These are phyloP conservation scores for Diloba caeruleocephala DNA, from an alignment of 2,888 invertebrate genomes.

Conservation along the genomic window DNA sequence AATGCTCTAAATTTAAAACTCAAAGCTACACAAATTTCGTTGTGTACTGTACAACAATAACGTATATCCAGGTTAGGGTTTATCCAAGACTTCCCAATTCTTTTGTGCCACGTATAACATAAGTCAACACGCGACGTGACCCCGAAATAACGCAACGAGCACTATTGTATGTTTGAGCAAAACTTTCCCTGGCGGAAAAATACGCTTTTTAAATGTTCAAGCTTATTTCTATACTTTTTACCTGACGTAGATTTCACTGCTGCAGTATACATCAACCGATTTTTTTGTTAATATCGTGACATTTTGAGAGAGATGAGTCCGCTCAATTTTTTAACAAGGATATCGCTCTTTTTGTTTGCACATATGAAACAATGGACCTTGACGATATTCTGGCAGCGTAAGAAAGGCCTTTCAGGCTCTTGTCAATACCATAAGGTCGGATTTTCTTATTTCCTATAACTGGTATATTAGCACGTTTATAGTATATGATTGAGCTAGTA, in stretches of 20 bases:
- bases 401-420: too few relatives aligned
- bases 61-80: conserved; percentile 17
- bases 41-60: conserved; percentile 9
- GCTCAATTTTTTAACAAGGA: conserved; percentile 12
- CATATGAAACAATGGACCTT: conserved; percentile 10
- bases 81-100: conserved; percentile 30
- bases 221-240: conserved; percentile 30
- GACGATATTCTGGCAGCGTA: too few relatives aligned
- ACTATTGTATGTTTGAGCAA: conserved; percentile 43
- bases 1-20: conserved; percentile 16
- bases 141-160: conserved; percentile 42
- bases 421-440: too few relatives aligned
- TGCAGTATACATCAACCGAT: conserved; percentile 18
- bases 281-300: conserved; percentile 21
- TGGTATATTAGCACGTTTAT: too few relatives aligned
- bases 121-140: conserved; percentile 38
- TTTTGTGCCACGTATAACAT: conserved; percentile 28
- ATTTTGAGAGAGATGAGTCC: conserved; percentile 6
- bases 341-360: not conserved
- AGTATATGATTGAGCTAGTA: too few relatives aligned
- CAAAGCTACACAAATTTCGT: conserved; percentile 14
- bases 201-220: conserved; percentile 35
- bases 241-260: conserved; percentile 16
- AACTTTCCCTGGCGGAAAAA: conserved; percentile 35
- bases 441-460: too few relatives aligned